Evolutionary conservation across 2,888 invertebrate genomes (phyloP).

Genomic region (Mylabris sibirica): DNA sequence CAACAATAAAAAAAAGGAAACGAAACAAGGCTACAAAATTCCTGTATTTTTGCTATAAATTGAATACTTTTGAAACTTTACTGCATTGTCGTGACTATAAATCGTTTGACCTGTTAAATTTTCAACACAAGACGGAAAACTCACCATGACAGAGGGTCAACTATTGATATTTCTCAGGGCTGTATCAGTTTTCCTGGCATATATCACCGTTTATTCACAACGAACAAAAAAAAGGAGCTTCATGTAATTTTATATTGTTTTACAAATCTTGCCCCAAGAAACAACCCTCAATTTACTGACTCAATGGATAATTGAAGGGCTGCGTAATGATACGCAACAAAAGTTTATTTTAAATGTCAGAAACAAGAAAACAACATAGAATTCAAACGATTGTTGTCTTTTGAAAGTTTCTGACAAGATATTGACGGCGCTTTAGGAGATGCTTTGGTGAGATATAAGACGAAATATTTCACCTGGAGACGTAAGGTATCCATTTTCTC

Average conservation of each 20-base stretch:
- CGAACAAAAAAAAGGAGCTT: not conserved
- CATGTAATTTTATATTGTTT: not conserved
- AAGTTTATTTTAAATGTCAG: not conserved
- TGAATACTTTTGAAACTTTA: not conserved
- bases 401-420: too few relatives aligned
- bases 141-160: not conserved
- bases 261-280: not conserved
- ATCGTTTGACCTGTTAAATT: not conserved
- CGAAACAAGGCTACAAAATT: not conserved
- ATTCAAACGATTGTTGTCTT: not conserved
- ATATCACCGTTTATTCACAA: not conserved
- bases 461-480: not conserved
- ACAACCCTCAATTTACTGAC: not conserved
- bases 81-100: slow-evolving; percentile 12
- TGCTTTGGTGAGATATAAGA: not conserved
- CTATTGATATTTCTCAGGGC: not conserved
- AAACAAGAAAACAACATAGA: not conserved
- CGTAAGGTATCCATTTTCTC: not conserved
- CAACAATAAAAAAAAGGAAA: not conserved
- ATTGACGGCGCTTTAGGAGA: not conserved
- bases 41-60: not conserved
- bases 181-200: not conserved
- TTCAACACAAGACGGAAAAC: not conserved
- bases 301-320: not conserved
- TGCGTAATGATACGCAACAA: not conserved